Percentiles rank a stretch among this genome's conserved stretches.
phyloP scores from a whole-genome alignment of 2,113 vertebrate species.

The Dromas ardeola region DNA sequence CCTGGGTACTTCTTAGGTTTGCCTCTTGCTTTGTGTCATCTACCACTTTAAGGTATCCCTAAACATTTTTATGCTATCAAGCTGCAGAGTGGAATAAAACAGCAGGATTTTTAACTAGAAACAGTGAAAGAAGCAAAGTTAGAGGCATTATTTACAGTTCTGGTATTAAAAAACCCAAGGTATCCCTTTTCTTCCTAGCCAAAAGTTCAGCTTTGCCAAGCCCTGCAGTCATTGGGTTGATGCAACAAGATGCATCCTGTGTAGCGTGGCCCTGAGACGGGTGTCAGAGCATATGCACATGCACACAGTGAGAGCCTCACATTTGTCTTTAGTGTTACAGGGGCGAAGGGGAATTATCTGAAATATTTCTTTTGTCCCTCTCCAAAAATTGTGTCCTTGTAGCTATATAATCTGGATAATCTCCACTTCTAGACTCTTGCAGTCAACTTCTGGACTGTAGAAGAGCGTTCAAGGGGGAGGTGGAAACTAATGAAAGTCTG shows the following conservation, averaged over 20 bases:
- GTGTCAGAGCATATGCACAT: neutral
- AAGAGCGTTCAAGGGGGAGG: conserved; percentile 66
- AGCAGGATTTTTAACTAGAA: neutral
- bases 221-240: neutral
- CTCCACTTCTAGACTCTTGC: conserved; percentile 45
- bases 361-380: conserved; percentile 23
- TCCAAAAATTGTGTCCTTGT: conserved; percentile 43
- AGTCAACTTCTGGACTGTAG: conserved; percentile 46
- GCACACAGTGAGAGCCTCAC: neutral
- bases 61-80: neutral
- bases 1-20: neutral
- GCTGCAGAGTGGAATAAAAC: neutral
- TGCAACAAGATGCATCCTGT: neutral
- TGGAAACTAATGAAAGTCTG: conserved; percentile 75
- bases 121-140: neutral
- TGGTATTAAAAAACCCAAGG: neutral
- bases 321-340: conserved; percentile 4
- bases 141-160: neutral
- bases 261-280: neutral
- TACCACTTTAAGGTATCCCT: neutral
- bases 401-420: neutral
- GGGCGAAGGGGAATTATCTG: neutral
- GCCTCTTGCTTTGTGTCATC: neutral
- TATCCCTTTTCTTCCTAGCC: neutral
- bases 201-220: neutral